phyloP scores from a whole-genome alignment of 2,888 invertebrate genomes.

The Cephalotes varians region DNA sequence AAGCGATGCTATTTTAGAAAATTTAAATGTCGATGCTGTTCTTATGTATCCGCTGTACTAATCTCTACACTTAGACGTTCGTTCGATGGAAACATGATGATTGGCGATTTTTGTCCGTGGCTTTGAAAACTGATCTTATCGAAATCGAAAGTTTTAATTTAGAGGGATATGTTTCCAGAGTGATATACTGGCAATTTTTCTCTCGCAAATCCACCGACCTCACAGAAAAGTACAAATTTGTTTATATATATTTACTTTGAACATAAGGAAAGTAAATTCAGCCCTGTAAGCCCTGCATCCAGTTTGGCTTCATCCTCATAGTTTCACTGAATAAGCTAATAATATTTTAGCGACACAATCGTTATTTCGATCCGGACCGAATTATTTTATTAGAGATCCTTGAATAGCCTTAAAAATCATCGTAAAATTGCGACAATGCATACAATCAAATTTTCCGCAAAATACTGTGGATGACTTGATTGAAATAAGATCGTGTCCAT shows the following conservation, averaged over 20 bases:
- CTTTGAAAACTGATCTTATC: not conserved
- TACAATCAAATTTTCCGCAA: not conserved
- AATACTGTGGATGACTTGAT: not conserved
- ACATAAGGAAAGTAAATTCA: not conserved
- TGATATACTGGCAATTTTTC: not conserved
- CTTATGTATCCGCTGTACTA: too few species aligned
- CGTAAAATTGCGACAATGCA: not conserved
- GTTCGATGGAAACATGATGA: not conserved
- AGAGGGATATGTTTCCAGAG: not conserved
- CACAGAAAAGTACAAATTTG: not conserved
- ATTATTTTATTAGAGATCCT: constrained; percentile 6
- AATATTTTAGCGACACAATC: constrained; percentile 23
- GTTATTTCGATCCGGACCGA: not conserved
- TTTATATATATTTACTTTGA: not conserved
- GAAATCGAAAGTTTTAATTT: constrained; percentile 3
- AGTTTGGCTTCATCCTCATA: constrained; percentile 23
- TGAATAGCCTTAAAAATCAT: not conserved
- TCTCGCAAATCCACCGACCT: not conserved
- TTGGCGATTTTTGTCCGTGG: not conserved
- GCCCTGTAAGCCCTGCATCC: constrained; percentile 16
- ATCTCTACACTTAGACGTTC: not conserved
- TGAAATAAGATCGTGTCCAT: not conserved
- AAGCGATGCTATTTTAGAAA: not conserved
- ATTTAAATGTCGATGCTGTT: not conserved
- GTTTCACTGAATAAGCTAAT: constrained; percentile 20